These are phyloP conservation scores for Alethe castanea DNA, from an alignment of 2,113 vertebrate genomes.

Conservation along the genomic window DNA sequence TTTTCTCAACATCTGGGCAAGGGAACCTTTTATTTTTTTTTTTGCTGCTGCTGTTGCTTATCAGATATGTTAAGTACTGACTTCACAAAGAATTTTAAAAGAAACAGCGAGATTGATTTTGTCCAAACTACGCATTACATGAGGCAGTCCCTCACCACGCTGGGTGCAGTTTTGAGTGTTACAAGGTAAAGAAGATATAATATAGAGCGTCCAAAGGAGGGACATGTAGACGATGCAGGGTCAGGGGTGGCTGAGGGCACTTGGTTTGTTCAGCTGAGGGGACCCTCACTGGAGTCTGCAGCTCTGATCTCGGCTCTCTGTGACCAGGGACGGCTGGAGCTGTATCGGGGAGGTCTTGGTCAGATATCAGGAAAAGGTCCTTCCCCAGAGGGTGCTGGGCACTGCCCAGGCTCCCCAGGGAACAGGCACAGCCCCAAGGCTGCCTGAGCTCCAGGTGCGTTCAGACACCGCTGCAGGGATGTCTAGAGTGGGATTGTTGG, in stretches of 20 bases:
- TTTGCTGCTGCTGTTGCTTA: background rate
- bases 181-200: background rate
- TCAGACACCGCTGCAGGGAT: background rate
- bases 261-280: background rate
- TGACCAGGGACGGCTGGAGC: background rate
- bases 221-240: fast-evolving
- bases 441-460: fast-evolving
- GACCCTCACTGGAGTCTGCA: background rate
- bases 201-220: background rate
- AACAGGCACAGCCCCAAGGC: fast-evolving
- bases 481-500: fast-evolving
- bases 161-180: background rate
- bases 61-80: fast-evolving
- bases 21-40: background rate
- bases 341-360: too few relatives aligned
- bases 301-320: background rate
- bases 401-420: background rate
- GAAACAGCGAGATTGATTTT: fast-evolving
- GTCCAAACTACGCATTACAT: fast-evolving
- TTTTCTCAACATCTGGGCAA: background rate
- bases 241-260: too few relatives aligned
- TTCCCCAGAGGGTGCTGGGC: background rate
- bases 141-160: background rate
- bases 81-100: background rate
- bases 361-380: background rate